Evolutionary conservation across 2,888 invertebrate genomes (phyloP), one percentile per base, ranked within the genome.

Genomic region (Lypha dubia): DNA sequence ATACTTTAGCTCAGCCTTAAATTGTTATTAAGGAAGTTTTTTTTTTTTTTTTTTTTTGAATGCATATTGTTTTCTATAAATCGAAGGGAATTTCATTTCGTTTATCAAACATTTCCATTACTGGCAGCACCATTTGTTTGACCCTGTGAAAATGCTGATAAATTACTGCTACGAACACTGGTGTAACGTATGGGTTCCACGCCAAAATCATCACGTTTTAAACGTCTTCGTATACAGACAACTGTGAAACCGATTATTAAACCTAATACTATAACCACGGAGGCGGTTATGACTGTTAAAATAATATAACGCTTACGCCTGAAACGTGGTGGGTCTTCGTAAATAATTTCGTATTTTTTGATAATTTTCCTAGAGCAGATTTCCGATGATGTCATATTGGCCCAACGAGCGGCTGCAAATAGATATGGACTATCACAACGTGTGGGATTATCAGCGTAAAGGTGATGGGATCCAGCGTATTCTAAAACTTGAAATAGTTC

Each of bases 281-380:
- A 87, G 38, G 91, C 90, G 9, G 91, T 91, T 32, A 91, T 89
- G 20, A 91, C 88, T 1, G 92, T 91, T 6, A 92, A 88, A 8
- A 92, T 88, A 56, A 92, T 89, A 35, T 91, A 91, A 11, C 91
- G 88, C 38, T 91, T 92, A 3, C 92, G 89, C 35, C 92, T 82
- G 73, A 92, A 91, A 17, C 91, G 90, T 15, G 92, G 92, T 8
- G 91, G 91, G 75, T 92, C 92, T 41, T 91, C 91, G 41, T 91
- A 89, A 11, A 91, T 88, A 7, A 89, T 87, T 28, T 89, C 88
- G 49, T 89, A 91, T 65, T 91, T 89, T 63, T 88, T 88, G 1
- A 92, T 90, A 77, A 91, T 88, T 53, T 89, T 88, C 88, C 90
- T 87, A 32, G 86, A 88, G 67, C 91, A 91, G 24, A 91, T 88